Conservation (phyloP, 1,140 invertebrate species). For the Nephila pilipes region DNA sequence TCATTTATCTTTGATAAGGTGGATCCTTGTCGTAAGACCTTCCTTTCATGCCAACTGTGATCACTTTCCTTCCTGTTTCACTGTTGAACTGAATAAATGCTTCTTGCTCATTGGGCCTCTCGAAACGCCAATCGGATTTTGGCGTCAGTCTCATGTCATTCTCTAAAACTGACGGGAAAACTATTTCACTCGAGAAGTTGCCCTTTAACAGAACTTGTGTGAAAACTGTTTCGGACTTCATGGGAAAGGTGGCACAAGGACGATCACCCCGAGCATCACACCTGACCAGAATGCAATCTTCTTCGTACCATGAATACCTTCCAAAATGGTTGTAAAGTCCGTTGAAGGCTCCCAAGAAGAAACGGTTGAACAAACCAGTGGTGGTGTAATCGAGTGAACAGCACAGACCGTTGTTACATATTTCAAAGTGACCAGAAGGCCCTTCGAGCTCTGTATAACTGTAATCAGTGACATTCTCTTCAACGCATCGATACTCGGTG, state of each 20-base stretch:
- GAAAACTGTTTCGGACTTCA: slow-evolving; percentile 22
- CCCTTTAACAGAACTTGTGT: not conserved
- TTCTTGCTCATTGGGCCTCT: not conserved
- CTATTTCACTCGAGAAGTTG: slow-evolving; percentile 38
- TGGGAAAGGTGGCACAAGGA: slow-evolving; percentile 53
- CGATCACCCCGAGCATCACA: slow-evolving; percentile 29
- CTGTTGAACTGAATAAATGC: not conserved
- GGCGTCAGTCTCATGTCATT: slow-evolving; percentile 8
- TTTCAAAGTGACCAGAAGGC: not conserved
- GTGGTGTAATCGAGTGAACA: slow-evolving; percentile 65
- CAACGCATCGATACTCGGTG: not conserved
- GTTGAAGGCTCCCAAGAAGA: slow-evolving; percentile 48
- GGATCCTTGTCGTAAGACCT: slow-evolving; percentile 54
- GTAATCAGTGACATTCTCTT: slow-evolving; percentile 48
- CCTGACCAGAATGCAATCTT: slow-evolving; percentile 70
- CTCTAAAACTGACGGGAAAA: slow-evolving; percentile 32
- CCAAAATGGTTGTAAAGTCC: not conserved
- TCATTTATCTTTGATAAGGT: not conserved
- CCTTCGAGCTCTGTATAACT: slow-evolving; percentile 31
- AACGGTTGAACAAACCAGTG: not conserved
- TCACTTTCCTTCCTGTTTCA: not conserved
- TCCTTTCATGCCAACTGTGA: not conserved
- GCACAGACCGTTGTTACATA: slow-evolving; percentile 74
- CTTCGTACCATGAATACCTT: slow-evolving; percentile 71
- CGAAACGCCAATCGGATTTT: not conserved